These are phyloP conservation scores for Periophthalmus magnuspinnatus DNA, from an alignment of 2,797 vertebrate genomes.

Conservation along the genomic window DNA sequence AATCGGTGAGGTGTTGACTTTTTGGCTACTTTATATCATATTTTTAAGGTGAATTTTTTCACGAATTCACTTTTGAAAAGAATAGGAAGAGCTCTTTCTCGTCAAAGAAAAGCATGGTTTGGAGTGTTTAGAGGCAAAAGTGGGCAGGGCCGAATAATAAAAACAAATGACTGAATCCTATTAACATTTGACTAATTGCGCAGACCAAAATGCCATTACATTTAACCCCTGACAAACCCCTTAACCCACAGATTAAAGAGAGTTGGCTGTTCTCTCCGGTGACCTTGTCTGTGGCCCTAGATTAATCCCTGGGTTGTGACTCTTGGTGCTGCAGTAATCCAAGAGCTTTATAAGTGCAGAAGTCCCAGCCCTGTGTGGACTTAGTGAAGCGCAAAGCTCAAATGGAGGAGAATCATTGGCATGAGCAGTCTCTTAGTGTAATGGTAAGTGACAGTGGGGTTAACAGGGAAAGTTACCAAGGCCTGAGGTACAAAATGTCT, in stretches of 20 bases:
- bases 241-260: neutral
- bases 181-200: no score
- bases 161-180: no score
- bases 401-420: neutral
- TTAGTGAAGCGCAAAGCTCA: neutral
- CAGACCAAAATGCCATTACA: neutral
- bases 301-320: slow-evolving; percentile 11
- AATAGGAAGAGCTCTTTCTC: no score
- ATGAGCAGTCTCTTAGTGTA: neutral
- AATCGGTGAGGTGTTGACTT: no score
- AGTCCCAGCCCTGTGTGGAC: neutral
- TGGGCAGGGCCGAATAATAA: no score
- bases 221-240: neutral
- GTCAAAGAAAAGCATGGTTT: no score
- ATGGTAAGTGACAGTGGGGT: neutral
- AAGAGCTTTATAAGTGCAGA: neutral
- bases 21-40: no score
- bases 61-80: no score
- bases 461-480: neutral
- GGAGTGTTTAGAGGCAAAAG: no score
- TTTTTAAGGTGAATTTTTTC: no score
- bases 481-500: neutral
- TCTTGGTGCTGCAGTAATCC: neutral
- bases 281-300: slow-evolving; percentile 2
- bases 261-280: neutral